phyloP scores from a whole-genome alignment of 92 coral and sea anemone genomes.

The Epizoanthus ramosus region DNA sequence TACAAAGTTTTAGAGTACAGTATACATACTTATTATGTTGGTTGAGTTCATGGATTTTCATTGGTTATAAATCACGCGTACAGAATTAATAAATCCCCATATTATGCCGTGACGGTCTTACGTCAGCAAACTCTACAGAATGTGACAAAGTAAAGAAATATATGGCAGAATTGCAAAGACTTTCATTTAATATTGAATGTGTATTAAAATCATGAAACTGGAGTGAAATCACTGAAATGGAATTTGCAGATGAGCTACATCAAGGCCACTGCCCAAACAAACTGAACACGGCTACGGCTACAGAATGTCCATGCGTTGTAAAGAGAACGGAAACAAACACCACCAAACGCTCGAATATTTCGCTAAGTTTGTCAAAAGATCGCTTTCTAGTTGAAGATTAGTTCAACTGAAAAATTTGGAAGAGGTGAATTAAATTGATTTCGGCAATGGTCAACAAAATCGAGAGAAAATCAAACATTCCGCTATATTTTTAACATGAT shows the following conservation, averaged over 20 bases:
- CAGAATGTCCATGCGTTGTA: conserved; percentile 14
- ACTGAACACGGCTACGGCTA: conserved; percentile 20
- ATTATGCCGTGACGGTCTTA: conserved; percentile 12
- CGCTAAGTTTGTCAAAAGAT: background rate
- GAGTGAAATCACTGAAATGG: background rate
- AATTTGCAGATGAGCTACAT: conserved; percentile 4
- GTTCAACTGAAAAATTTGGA: conserved; percentile 1
- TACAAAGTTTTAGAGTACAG: too few relatives aligned
- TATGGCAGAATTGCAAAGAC: background rate
- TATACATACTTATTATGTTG: too few relatives aligned
- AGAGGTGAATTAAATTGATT: conserved; percentile 16
- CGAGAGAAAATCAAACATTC: conserved; percentile 16
- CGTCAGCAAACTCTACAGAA: conserved; percentile 16
- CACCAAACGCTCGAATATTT: background rate
- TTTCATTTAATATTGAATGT: conserved; percentile 10
- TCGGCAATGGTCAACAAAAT: background rate
- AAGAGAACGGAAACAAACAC: conserved; percentile 1
- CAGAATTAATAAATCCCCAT: too few relatives aligned
- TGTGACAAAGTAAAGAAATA: background rate
- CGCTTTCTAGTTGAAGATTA: background rate
- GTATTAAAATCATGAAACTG: conserved; percentile 16
- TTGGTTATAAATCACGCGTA: too few relatives aligned
- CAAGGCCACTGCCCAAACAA: conserved; percentile 21
- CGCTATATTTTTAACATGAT: conserved; percentile 17
- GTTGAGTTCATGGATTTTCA: too few relatives aligned